These are phyloP conservation scores for Hemaris fuciformis DNA, from an alignment of 2,888 invertebrate genomes.

Conservation along the genomic window DNA sequence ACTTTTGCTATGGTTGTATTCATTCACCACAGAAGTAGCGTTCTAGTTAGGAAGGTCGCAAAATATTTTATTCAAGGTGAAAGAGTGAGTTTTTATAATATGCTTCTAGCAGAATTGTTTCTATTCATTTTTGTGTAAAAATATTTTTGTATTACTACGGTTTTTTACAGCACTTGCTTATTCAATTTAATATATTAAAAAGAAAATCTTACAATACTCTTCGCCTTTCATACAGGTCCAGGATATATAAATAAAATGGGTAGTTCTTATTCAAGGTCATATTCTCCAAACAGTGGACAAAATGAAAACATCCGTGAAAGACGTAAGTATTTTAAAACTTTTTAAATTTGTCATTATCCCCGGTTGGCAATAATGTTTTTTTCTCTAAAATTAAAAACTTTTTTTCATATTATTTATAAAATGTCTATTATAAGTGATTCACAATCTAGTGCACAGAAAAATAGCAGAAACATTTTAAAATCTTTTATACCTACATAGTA, in stretches of 20 bases:
- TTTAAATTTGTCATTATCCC: background rate
- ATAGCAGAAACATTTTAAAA: no score
- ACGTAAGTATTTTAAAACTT: conserved; percentile 46
- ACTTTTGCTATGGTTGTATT: conserved; percentile 27
- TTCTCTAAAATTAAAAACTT: no score
- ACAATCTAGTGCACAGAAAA: no score
- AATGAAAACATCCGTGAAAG: conserved; percentile 38
- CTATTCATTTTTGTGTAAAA: background rate
- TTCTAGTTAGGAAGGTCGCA: conserved; percentile 49
- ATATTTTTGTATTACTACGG: background rate
- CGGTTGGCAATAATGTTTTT: no score
- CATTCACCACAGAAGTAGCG: conserved; percentile 39
- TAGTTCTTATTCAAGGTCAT: conserved; percentile 69
- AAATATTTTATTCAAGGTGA: conserved; percentile 66
- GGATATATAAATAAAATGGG: conserved; percentile 56
- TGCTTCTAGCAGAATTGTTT: background rate
- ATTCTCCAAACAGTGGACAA: conserved; percentile 62
- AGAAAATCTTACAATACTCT: background rate
- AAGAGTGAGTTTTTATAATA: conserved; percentile 38
- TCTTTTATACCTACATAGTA: no score
- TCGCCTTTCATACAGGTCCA: conserved; percentile 27
- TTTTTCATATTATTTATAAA: no score
- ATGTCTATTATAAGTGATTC: no score
- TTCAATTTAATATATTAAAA: background rate
- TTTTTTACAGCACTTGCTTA: background rate